Conservation (phyloP, 2,113 vertebrate genomes). For the Parus major region DNA sequence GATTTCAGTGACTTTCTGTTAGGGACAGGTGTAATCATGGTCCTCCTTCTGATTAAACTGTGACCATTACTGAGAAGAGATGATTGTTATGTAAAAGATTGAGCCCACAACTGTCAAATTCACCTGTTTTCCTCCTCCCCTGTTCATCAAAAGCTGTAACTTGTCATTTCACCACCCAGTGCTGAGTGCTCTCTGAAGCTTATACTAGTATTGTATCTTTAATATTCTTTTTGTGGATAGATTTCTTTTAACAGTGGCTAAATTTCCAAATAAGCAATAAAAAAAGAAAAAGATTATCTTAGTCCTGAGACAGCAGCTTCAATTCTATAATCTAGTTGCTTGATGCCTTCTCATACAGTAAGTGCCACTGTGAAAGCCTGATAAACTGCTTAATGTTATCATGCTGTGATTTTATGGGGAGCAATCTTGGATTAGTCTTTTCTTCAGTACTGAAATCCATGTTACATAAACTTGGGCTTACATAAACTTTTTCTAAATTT, state of each 20-base stretch:
- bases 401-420: neutral
- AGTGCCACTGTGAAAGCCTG: neutral
- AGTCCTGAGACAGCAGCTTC: neutral
- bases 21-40: neutral
- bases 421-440: neutral
- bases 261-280: neutral
- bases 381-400: neutral
- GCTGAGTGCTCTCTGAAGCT: neutral
- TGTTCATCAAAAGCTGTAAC: neutral
- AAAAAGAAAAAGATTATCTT: neutral
- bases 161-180: neutral
- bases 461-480: constrained; percentile 17
- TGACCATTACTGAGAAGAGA: neutral
- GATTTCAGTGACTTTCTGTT: neutral
- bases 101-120: neutral
- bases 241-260: neutral
- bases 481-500: neutral
- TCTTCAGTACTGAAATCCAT: constrained; percentile 11
- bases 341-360: neutral
- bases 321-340: neutral
- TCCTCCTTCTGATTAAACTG: neutral
- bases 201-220: neutral
- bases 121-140: neutral
- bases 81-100: neutral
- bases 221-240: neutral